Percentiles rank a stretch among this genome's conserved stretches.
Evolutionary conservation across 2,888 invertebrate genomes (phyloP).

Genomic region (Periphyllus acericola): DNA sequence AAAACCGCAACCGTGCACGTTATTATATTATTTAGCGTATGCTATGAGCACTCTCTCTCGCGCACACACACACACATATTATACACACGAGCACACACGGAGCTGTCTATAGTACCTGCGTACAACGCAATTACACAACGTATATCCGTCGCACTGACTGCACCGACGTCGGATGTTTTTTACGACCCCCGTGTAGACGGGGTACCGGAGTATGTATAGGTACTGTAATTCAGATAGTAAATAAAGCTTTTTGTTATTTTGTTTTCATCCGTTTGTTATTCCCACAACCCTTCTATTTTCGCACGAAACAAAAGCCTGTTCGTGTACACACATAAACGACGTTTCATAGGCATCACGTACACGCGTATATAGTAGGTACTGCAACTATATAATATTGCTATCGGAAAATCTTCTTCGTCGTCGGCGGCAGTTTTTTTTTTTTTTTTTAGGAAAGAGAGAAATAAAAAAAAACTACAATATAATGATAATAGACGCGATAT

Average conservation of each 20-base stretch:
- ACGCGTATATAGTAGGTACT: neutral
- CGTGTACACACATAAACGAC: neutral
- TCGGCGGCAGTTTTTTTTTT: neutral
- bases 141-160: neutral
- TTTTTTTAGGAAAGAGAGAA: neutral
- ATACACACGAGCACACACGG: neutral
- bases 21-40: constrained; percentile 40
- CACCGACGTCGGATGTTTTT: neutral
- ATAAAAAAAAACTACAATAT: constrained; percentile 19
- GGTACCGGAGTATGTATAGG: neutral
- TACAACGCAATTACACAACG: too few species aligned
- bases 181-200: neutral
- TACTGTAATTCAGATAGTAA: neutral
- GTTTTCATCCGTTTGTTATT: constrained; percentile 8
- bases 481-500: constrained; percentile 11
- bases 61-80: neutral
- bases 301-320: constrained; percentile 34
- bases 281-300: constrained; percentile 44
- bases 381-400: neutral
- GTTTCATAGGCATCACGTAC: neutral
- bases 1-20: constrained; percentile 55
- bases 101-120: neutral
- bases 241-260: constrained; percentile 28
- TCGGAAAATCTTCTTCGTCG: constrained; percentile 33
- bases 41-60: neutral